A percentile compares a stretch with the other conserved stretches of the same genome.
Conservation (phyloP, 2,888 invertebrate genomes). For the Sarcophaga carnaria region DNA sequence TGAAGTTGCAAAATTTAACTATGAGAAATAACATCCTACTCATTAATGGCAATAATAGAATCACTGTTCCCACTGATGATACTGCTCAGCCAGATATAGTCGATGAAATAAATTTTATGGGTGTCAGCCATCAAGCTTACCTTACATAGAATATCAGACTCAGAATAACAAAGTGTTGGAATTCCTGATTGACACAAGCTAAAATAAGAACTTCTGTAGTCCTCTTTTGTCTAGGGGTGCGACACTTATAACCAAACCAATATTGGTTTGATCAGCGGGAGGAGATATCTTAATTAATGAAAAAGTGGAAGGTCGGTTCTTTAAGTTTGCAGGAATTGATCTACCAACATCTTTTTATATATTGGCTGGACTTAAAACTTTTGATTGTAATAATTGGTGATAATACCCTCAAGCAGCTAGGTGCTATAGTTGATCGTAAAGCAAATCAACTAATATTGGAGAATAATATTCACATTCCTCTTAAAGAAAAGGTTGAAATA, state of each 20-base stretch:
- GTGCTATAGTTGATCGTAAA: constrained; percentile 65
- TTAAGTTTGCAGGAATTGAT: neutral
- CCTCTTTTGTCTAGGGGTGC: neutral
- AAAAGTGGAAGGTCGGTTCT: neutral
- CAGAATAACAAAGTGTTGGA: neutral
- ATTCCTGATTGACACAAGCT: constrained; percentile 24
- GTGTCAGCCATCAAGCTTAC: too few species aligned
- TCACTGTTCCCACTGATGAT: neutral
- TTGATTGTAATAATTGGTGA: constrained; percentile 69
- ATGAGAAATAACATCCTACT: constrained; percentile 15
- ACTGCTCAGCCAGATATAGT: too few species aligned
- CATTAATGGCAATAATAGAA: too few species aligned
- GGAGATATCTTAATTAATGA: constrained; percentile 4
- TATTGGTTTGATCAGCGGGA: constrained; percentile 4
- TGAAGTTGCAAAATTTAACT: neutral
- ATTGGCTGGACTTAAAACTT: constrained; percentile 12
- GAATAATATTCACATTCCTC: neutral
- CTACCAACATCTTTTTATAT: neutral
- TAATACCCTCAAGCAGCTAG: constrained; percentile 58
- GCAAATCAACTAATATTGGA: constrained; percentile 28
- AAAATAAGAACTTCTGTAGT: constrained; percentile 24
- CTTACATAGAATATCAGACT: neutral
- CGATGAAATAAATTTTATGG: too few species aligned
- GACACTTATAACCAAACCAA: neutral
- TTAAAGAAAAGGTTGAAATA: neutral